Evolutionary conservation across 2,797 vertebrate genomes (phyloP).

Genomic region (Acipenser oxyrinchus): DNA sequence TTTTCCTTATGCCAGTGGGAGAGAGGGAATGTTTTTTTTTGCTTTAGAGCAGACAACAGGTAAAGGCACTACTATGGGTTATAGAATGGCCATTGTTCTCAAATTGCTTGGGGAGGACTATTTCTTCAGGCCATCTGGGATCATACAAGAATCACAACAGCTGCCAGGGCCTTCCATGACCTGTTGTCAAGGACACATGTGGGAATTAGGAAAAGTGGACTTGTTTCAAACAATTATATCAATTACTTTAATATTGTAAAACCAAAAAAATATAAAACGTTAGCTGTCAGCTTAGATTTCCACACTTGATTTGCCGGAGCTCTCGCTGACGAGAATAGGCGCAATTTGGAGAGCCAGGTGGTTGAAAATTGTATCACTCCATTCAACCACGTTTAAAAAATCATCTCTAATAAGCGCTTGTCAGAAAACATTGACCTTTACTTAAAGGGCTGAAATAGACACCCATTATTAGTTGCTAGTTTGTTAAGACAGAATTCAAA

Average conservation of each 20-base stretch:
- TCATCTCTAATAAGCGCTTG: conserved; percentile 63
- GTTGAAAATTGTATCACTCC: conserved; percentile 44
- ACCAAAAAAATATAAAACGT: conserved; percentile 67
- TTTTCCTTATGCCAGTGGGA: not conserved
- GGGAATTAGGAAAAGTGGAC: conserved; percentile 80
- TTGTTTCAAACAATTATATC: conserved; percentile 83
- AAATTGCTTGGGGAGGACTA: conserved; percentile 35
- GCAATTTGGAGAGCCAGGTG: conserved; percentile 62
- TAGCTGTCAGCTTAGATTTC: conserved; percentile 81
- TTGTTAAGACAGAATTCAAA: conserved; percentile 73
- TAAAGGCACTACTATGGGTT: conserved; percentile 37
- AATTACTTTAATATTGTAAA: conserved; percentile 84
- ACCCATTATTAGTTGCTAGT: conserved; percentile 55
- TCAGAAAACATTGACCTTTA: conserved; percentile 57
- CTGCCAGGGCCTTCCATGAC: conserved; percentile 61
- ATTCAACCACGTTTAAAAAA: conserved; percentile 52
- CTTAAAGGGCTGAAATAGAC: conserved; percentile 53
- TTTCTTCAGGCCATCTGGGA: conserved; percentile 41
- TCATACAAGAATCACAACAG: conserved; percentile 50
- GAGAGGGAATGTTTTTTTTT: conserved; percentile 25
- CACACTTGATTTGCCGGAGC: conserved; percentile 37
- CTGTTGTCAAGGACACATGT: conserved; percentile 69
- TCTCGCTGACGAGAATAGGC: conserved; percentile 20
- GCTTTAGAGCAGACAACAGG: conserved; percentile 29
- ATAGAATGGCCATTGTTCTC: conserved; percentile 47